Base-by-base conservation (phyloP, 2,113 vertebrate species). In the Gulo gulo region DNA sequence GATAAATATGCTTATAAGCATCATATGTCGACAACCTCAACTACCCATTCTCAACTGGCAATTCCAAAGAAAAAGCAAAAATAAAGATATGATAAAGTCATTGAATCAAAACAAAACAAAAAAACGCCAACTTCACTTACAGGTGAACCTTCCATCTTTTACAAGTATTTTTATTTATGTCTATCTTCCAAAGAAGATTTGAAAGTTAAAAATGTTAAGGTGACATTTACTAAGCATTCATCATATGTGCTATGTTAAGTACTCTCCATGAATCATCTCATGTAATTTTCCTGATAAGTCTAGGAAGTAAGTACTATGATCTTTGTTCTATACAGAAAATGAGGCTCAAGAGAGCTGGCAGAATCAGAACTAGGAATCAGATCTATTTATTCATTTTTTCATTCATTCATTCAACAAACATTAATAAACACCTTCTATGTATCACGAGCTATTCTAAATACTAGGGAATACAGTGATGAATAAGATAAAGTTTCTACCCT, bases 401-500 rank as follows among this genome's bases (percentile, higher is more conserved):
- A 76, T 52, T 96, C 29, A 94, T 55, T 91, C 79, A 91, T 59
- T 97, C 69, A 93, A 94, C 88, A 95, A 97, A 94, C 94, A 93
- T 93, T 95, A 96, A 91, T 71, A 74, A 96, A 69, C 73, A 97
- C 63, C 86, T 63, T 97, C 39, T 81, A 93, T 8, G 91, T 81
- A 21, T 15, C 78, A 97, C 52, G 15, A 45, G 82, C 65, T 97
- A 6, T 82, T 93, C 65, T 93, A 94, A 96, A 91, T 76, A 88
- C 52, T 42, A 88, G 55, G 7, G 13, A 94, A 97, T 79, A 83
- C 21, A 93, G 23, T 65, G 26, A 91, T 87, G 31, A 97, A 57
- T 79, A 94, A 88, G 65, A 94, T 31, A 73, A 85, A 96, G 55
- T 83, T 61, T 71, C 69, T 81, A 78, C 20, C 21, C 52, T 91